Conservation (phyloP, 2,888 invertebrate genomes). For the Coenonympha glycerion region DNA sequence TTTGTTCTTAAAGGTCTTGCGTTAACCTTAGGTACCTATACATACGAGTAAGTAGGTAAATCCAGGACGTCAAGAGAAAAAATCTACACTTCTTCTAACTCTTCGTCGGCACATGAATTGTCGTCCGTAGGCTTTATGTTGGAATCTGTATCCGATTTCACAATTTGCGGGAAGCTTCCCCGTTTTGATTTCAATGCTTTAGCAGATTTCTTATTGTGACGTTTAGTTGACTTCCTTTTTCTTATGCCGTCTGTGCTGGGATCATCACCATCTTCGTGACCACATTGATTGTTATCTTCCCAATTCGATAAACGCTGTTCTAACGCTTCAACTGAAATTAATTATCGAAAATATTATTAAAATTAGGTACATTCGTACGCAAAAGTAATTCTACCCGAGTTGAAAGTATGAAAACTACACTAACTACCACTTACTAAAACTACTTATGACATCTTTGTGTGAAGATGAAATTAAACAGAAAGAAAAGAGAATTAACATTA, state of each 20-base stretch:
- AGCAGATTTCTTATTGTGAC: background rate
- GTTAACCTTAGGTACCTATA: no score
- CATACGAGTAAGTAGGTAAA: no score
- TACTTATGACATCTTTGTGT: no score
- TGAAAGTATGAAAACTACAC: no score
- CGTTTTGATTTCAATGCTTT: background rate
- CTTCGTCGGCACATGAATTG: background rate
- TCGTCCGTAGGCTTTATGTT: background rate
- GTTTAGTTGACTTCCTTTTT: background rate
- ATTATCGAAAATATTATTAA: no score
- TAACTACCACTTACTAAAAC: no score
- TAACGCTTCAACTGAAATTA: conserved; percentile 16
- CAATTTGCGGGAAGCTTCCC: background rate
- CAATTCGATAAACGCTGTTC: conserved; percentile 15
- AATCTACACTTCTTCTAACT: background rate
- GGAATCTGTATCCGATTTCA: background rate
- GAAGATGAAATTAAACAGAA: no score
- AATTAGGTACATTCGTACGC: no score
- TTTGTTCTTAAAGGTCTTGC: no score
- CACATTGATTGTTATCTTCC: background rate
- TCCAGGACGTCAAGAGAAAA: no score
- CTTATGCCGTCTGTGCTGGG: background rate
- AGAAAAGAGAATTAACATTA: no score
- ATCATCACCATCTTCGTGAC: background rate
- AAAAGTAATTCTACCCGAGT: no score